These are phyloP conservation scores for Planococcus citri DNA, from an alignment of 1,140 invertebrate species.

Conservation along the genomic window DNA sequence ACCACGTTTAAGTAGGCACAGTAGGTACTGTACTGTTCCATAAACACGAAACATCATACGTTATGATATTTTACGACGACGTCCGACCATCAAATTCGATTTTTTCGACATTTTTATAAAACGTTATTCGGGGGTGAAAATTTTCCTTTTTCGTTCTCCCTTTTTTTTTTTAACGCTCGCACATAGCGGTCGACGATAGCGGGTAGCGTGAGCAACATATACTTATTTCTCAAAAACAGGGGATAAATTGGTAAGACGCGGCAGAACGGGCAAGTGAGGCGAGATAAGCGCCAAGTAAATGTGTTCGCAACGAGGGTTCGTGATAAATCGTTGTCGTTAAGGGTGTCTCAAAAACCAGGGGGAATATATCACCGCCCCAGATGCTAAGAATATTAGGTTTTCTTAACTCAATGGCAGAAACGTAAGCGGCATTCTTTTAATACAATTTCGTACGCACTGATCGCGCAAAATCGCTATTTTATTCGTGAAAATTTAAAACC, in stretches of 20 bases:
- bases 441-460: background rate
- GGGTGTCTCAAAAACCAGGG: conserved; percentile 11
- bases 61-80: conserved; percentile 4
- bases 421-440: background rate
- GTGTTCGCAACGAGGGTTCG: conserved; percentile 14
- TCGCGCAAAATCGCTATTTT: background rate
- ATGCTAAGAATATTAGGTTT: conserved; percentile 7
- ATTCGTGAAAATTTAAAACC: background rate
- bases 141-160: background rate
- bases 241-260: background rate
- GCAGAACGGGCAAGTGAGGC: background rate
- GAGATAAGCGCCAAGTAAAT: conserved; percentile 16
- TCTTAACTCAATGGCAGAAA: background rate
- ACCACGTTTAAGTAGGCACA: no score
- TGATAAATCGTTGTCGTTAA: conserved; percentile 17
- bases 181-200: background rate
- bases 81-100: conserved; percentile 14
- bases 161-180: background rate
- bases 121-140: background rate
- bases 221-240: background rate
- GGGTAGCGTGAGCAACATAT: background rate
- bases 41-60: background rate
- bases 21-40: background rate
- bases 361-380: conserved; percentile 5
- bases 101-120: conserved; percentile 12